Conservation (phyloP, 2,888 invertebrate species). For the Harmothoe impar region DNA sequence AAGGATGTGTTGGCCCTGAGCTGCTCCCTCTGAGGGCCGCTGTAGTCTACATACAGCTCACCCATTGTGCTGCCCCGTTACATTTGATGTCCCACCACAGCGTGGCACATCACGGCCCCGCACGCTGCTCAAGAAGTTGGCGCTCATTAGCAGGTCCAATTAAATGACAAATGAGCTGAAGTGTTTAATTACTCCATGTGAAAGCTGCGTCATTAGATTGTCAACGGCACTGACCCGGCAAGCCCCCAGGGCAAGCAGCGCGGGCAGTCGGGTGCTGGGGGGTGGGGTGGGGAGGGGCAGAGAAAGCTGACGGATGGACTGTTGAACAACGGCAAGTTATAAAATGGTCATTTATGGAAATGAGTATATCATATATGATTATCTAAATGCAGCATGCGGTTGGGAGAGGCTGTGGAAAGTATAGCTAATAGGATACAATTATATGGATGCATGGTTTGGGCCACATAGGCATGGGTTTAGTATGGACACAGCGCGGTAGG, state of each 20-base stretch:
- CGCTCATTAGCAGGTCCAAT: conserved; percentile 45
- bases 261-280: not conserved
- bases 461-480: no score
- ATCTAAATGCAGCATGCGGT: no score
- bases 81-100: conserved; percentile 3
- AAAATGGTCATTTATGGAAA: no score
- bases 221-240: conserved; percentile 26
- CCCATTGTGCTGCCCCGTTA: not conserved
- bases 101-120: not conserved
- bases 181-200: conserved; percentile 41
- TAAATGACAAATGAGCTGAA: conserved; percentile 56
- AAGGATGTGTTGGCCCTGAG: not conserved
- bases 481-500: no score
- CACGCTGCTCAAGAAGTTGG: conserved; percentile 19
- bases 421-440: no score
- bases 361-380: no score
- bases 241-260: not conserved
- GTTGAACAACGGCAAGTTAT: no score
- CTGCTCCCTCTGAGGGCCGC: not conserved
- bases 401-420: no score
- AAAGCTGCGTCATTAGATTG: conserved; percentile 51
- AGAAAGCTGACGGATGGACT: not conserved
- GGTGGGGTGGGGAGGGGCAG: not conserved
- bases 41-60: not conserved
- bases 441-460: no score